A percentile compares a stretch with the other conserved stretches of the same genome.
These are phyloP conservation scores for Adelges cooleyi DNA, from an alignment of 1,140 invertebrate genomes.

Conservation along the genomic window DNA sequence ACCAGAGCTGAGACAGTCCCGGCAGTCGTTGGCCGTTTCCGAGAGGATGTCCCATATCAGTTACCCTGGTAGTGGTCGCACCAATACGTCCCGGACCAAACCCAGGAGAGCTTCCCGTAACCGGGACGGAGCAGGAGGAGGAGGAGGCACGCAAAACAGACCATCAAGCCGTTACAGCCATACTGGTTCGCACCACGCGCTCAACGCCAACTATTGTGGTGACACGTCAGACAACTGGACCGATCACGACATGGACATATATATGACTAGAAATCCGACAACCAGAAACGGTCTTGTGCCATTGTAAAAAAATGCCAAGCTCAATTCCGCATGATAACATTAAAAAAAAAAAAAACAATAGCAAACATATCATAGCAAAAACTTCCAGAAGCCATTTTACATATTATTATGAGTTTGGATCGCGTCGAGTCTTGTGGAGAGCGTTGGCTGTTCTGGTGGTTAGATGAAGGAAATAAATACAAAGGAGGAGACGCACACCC, in stretches of 20 bases:
- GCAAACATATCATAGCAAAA: too few species aligned
- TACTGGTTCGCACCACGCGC: conserved; percentile 60
- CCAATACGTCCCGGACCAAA: conserved; percentile 34
- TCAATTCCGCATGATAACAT: too few species aligned
- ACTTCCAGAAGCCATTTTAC: too few species aligned
- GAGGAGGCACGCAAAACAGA: conserved; percentile 30
- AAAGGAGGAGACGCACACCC: too few species aligned
- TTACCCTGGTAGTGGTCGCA: conserved; percentile 48
- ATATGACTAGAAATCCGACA: conserved; percentile 81
- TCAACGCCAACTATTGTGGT: conserved; percentile 54
- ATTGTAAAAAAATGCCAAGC: background rate
- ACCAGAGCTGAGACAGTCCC: conserved; percentile 65
- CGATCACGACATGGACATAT: conserved; percentile 90
- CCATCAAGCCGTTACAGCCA: conserved; percentile 47
- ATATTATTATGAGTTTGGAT: too few species aligned
- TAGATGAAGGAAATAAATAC: too few species aligned
- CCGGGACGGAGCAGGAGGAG: conserved; percentile 47
- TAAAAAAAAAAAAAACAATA: too few species aligned
- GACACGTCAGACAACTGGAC: conserved; percentile 87
- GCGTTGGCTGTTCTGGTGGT: too few species aligned
- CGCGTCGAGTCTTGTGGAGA: too few species aligned
- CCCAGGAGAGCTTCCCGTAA: background rate
- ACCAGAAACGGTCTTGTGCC: conserved; percentile 71
- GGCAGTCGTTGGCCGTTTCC: conserved; percentile 65
- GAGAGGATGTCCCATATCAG: conserved; percentile 61